These are phyloP conservation scores for Synergus japonicus DNA, from an alignment of 2,888 invertebrate genomes.

Conservation along the genomic window DNA sequence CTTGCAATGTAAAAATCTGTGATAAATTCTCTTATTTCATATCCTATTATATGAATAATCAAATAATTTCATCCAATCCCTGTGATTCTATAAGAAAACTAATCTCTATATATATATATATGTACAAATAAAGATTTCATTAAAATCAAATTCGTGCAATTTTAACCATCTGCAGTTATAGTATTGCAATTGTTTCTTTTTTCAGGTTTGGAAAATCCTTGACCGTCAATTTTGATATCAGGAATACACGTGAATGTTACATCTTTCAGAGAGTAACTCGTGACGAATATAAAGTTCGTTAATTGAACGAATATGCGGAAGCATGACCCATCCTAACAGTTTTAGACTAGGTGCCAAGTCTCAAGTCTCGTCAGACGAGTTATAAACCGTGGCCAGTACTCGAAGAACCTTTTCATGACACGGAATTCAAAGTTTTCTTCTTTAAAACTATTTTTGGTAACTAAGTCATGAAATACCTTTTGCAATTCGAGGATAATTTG, in stretches of 20 bases:
- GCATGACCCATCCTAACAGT: conserved; percentile 63
- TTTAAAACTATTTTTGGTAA: not conserved
- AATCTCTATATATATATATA: no score
- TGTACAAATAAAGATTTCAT: no score
- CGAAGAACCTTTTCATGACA: not conserved
- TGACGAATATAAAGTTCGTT: conserved; percentile 47
- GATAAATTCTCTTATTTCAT: not conserved
- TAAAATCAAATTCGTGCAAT: no score
- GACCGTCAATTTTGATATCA: conserved; percentile 18
- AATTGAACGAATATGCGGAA: conserved; percentile 63
- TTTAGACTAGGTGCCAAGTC: conserved; percentile 62
- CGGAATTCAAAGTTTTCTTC: not conserved
- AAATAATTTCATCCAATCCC: no score
- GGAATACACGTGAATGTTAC: not conserved
- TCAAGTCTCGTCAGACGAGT: not conserved
- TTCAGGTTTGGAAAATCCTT: not conserved
- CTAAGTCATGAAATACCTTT: not conserved
- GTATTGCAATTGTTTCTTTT: not conserved
- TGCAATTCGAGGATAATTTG: not conserved
- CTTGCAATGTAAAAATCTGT: not conserved
- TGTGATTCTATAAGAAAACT: no score
- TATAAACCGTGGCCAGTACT: not conserved
- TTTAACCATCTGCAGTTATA: not conserved
- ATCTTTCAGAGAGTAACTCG: not conserved
- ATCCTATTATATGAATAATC: not conserved